Evolutionary conservation across 2,797 vertebrate genomes (phyloP), one percentile per base, ranked within the genome.

Genomic region (Merluccius polli): DNA sequence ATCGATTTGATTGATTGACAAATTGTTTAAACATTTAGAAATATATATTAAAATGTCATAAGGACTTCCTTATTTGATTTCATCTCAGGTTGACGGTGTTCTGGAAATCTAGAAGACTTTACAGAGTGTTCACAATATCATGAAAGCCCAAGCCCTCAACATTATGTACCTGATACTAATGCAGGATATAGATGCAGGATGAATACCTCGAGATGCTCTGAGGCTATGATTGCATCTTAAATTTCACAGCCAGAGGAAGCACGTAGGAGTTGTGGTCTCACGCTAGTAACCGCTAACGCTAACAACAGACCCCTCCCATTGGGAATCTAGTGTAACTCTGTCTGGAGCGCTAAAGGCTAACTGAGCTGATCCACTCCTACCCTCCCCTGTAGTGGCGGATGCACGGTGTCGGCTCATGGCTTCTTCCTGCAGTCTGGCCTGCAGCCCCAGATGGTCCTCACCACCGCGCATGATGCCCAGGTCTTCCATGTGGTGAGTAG

Each of bases 401-500:
- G 97, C 93, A 98, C 98, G n/a, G 95, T 99, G 86, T 96, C 94
- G 27, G 97, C 93, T 84, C 91, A 96, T 73, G 97, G 97, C 76
- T 95, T 92, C 89, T 96, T 96, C 90, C 91, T 99, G 81, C 95
- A 97, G 86, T 97, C 96, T 2, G 95, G 95, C 81, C 95, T 93
- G 79, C 94, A 95, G 78, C 95, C 97, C 79, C 95, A 93, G 91
- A 97, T 99, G 96, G 92, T 97, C 79, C 95, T 99, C 90, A 93
- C 91, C 77, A 93, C 95, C 36, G 92, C 84, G 24, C 94, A 95
- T 81, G 92, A 95, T 18, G 90, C 89, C 73, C 92, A 89, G 88
- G 95, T 95, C 89, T 97, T 97, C 87, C 94, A 95, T 59, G 96
- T 97, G 95, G 98, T 99, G 91, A 96, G 98, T 96, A 27, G 36